These are phyloP conservation scores for Chlamydotis undulata DNA, from an alignment of 2,113 vertebrate species.

Conservation along the genomic window DNA sequence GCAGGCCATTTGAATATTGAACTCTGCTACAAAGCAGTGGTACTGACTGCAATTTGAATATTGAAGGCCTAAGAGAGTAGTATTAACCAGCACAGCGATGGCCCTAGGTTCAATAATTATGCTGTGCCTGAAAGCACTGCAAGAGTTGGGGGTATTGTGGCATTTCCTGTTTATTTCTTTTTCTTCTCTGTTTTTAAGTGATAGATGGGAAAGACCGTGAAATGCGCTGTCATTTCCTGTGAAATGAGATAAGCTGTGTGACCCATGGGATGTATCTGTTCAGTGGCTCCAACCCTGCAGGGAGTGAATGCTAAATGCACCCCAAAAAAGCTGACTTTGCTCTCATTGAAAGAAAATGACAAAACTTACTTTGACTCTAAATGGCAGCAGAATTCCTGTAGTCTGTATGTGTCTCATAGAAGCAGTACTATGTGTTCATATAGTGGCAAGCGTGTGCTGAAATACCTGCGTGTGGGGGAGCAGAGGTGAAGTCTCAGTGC, in stretches of 20 bases:
- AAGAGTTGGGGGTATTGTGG: not conserved
- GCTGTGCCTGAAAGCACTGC: not conserved
- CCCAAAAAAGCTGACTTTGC: not conserved
- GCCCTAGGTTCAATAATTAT: not conserved
- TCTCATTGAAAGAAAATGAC: not conserved
- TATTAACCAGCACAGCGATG: not conserved
- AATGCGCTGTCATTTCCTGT: not conserved
- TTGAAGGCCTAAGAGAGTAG: not conserved
- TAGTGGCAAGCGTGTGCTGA: not conserved
- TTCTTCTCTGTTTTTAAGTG: not conserved
- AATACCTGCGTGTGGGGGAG: not conserved
- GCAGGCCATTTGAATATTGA: constrained; percentile 22
- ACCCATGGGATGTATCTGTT: not conserved
- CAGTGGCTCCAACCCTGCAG: not conserved
- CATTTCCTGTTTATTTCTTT: not conserved
- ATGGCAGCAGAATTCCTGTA: not conserved
- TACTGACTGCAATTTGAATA: not conserved
- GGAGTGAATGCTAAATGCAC: not conserved
- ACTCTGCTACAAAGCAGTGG: not conserved
- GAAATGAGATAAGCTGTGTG: not conserved
- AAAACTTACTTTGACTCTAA: not conserved
- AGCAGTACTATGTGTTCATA: not conserved
- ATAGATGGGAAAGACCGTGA: not conserved
- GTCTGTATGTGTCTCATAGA: not conserved
- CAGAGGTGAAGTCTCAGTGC: not conserved